Evolutionary conservation across 1,140 invertebrate genomes (phyloP).

Genomic region (Heliconius eleuchia): DNA sequence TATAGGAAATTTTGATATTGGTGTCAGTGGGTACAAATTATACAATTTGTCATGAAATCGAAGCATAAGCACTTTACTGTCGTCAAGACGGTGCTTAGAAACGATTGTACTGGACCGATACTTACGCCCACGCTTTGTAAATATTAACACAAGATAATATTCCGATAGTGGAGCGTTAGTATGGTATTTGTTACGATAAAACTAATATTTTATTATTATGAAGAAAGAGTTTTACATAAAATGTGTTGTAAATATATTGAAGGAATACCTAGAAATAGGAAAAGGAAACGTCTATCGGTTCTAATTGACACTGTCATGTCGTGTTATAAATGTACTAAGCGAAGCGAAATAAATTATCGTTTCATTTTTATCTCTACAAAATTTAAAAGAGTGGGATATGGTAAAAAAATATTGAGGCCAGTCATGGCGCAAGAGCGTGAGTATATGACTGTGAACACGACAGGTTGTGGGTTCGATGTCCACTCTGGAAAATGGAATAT

Average conservation of each 20-base stretch:
- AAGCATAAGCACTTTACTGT: slow-evolving; percentile 49
- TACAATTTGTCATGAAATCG: slow-evolving; percentile 53
- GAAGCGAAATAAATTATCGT: background rate
- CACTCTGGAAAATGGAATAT: too few relatives aligned
- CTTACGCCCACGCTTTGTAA: slow-evolving; percentile 69
- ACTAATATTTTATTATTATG: slow-evolving; percentile 46
- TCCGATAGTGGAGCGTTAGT: slow-evolving; percentile 56
- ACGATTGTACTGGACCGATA: slow-evolving; percentile 66
- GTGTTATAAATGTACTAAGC: background rate
- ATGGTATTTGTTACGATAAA: slow-evolving; percentile 66
- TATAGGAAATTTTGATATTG: slow-evolving; percentile 39
- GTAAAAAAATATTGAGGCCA: too few relatives aligned
- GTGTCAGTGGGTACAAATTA: slow-evolving; percentile 49
- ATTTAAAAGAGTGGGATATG: background rate
- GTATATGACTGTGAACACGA: too few relatives aligned
- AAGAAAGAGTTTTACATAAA: slow-evolving; percentile 8
- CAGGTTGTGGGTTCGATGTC: too few relatives aligned
- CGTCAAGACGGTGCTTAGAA: slow-evolving; percentile 48
- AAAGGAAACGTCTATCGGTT: background rate
- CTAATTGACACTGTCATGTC: slow-evolving; percentile 1
- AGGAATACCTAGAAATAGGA: slow-evolving; percentile 7
- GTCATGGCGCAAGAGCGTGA: too few relatives aligned
- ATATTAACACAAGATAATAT: slow-evolving; percentile 72
- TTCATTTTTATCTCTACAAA: background rate
- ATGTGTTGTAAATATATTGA: background rate